Base-by-base conservation (phyloP, 2,113 vertebrate genomes). In the Geococcyx californianus region DNA sequence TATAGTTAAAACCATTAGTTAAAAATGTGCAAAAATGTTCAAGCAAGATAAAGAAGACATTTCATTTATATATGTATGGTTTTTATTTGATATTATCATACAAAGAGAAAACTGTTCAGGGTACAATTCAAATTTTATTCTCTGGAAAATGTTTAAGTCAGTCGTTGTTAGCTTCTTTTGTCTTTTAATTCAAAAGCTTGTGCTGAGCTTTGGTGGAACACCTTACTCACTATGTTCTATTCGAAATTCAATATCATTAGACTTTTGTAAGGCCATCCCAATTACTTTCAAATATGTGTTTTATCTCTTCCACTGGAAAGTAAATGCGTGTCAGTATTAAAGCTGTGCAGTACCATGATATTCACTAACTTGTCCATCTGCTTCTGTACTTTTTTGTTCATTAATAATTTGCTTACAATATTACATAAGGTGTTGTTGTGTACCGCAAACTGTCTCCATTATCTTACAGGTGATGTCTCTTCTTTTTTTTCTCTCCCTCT, bases 271-370 rank as follows among this genome's bases (percentile, higher is more conserved):
- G 96, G 59, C n/a, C 88, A 82, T 97, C 86, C 66, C 66, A 94
- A 49, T 93, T 95, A 86, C 64, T 93, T 97, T 96, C 63, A 81
- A 94, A 95, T 92, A 85, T 38, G 93, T 97, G 96, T 96, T 96
- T 97, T 97, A 96, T 94, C 89, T 97, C 96, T 97, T 97, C 94
- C 95, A 92, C 95, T 97, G 94, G 91, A 97, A 97, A 97, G 89
- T 96, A 91, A 98, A 95, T 96, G 95, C 97, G 94, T 97, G 90
- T 97, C 97, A 97, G 97, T 98, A 98, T 97, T 98, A 97, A 97
- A 97, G 74, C 95, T 97, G 97, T 97, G 96, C 94, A 97, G 96
- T 97, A 96, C 72, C 93, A 97, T 96, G 92, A 95, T 94, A 96
- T 95, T 97, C 96, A 97, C 91, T 95, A 93, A 96, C 96, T 96